Conservation (phyloP, 2,888 invertebrate species). For the Drosophila borealis region DNA sequence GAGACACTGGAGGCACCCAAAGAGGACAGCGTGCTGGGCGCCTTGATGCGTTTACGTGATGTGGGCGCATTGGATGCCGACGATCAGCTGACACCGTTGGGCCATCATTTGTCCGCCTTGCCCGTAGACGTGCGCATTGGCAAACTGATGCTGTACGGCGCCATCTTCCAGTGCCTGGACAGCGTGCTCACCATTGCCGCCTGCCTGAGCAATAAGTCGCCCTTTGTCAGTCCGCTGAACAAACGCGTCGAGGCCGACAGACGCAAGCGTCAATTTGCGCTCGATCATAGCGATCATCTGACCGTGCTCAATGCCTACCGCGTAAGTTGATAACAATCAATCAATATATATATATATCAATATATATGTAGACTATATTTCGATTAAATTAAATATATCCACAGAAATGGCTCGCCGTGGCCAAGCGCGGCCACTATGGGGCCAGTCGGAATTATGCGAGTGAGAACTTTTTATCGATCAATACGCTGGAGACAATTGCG, state of each 20-base stretch:
- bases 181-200: constrained; percentile 96
- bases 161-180: constrained; percentile 96
- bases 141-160: constrained; percentile 96
- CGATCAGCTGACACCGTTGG: constrained; percentile 92
- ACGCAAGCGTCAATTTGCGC: constrained; percentile 91
- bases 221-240: constrained; percentile 91
- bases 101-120: constrained; percentile 93
- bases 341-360: background rate
- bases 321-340: constrained; percentile 84
- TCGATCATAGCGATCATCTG: constrained; percentile 94
- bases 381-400: background rate
- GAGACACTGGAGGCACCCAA: constrained; percentile 91
- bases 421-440: constrained; percentile 87
- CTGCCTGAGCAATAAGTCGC: constrained; percentile 91
- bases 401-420: constrained; percentile 92
- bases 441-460: constrained; percentile 92
- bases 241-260: constrained; percentile 90
- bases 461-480: constrained; percentile 93
- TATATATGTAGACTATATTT: background rate
- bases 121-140: constrained; percentile 96
- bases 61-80: constrained; percentile 92
- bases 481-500: constrained; percentile 92
- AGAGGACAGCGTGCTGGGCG: constrained; percentile 88
- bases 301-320: constrained; percentile 93
- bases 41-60: constrained; percentile 89